These are phyloP conservation scores for Campoplex nolae DNA, from an alignment of 2,888 invertebrate species.

Conservation along the genomic window DNA sequence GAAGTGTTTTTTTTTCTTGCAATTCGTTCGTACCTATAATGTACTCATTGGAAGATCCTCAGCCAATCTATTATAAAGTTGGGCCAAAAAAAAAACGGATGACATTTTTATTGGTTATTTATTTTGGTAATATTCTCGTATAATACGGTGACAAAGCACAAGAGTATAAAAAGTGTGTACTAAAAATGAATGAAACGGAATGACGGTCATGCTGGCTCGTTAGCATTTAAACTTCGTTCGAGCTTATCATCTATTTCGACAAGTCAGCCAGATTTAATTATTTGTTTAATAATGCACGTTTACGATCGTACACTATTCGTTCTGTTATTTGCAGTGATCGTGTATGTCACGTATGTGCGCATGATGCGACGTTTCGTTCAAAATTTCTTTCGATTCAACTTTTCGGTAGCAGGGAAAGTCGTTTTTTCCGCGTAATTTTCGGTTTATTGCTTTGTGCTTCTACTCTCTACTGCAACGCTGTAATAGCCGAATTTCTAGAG, in stretches of 20 bases:
- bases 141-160: background rate
- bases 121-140: background rate
- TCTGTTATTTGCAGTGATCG: background rate
- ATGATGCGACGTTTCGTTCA: conserved; percentile 1
- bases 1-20: background rate
- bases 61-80: too few species aligned
- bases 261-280: background rate
- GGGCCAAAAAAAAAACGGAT: background rate
- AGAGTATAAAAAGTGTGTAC: background rate
- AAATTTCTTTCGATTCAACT: conserved; percentile 6
- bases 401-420: background rate
- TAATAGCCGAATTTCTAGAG: background rate
- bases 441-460: background rate
- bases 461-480: background rate
- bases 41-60: background rate
- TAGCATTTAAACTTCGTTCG: background rate
- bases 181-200: background rate
- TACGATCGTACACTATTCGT: too few species aligned
- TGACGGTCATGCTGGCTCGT: background rate
- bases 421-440: background rate
- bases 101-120: background rate
- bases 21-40: background rate
- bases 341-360: conserved; percentile 7
- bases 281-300: background rate
- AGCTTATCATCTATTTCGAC: conserved; percentile 9